A percentile compares a stretch with the other conserved stretches of the same genome.
Evolutionary conservation across 2,113 vertebrate genomes (phyloP).

Genomic region (Antechinus stuartii): DNA sequence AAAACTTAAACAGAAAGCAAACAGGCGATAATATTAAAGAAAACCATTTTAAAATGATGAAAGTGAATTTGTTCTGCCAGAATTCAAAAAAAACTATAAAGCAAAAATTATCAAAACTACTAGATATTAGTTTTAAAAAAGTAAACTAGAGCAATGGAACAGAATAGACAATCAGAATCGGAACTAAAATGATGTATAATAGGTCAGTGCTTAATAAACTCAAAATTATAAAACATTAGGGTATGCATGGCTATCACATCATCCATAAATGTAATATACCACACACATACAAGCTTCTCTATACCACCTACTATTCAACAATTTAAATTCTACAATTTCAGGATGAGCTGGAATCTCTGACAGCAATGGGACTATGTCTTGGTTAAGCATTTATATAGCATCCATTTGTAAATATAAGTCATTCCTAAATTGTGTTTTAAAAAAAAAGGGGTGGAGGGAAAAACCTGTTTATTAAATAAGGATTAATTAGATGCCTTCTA

Average conservation of each 20-base stretch:
- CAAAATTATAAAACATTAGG: neutral
- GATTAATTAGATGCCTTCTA: neutral
- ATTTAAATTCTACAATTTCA: neutral
- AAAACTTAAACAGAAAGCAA: neutral
- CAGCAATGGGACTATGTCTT: neutral
- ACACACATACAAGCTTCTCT: neutral
- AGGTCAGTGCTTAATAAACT: neutral
- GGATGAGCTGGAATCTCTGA: neutral
- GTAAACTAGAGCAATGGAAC: neutral
- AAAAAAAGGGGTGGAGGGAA: neutral
- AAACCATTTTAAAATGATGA: neutral
- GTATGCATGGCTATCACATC: neutral
- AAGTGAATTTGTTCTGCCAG: neutral
- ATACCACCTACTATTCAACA: neutral
- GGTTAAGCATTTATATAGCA: neutral
- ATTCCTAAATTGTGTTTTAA: neutral
- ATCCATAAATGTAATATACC: neutral
- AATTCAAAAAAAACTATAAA: neutral
- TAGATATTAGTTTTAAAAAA: neutral
- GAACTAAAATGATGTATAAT: neutral
- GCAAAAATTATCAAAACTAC: neutral
- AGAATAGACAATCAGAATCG: neutral
- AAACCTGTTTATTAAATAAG: neutral
- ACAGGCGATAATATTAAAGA: neutral
- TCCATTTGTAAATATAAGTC: neutral